phyloP scores from a whole-genome alignment of 2,113 vertebrate genomes.

The Gorsachius goisagi region DNA sequence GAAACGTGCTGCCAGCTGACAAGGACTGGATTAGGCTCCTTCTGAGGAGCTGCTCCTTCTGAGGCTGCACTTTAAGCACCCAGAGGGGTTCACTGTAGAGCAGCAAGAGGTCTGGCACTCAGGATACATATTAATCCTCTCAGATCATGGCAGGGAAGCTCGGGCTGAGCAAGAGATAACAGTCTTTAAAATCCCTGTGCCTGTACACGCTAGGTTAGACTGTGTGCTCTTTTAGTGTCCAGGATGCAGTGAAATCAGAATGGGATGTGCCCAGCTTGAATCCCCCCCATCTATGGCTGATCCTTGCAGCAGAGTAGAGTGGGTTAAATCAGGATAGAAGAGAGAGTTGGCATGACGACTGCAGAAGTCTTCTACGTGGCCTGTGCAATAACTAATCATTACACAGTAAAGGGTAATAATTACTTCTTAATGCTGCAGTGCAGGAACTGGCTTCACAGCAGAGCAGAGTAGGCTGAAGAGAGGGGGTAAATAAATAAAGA shows the following conservation, averaged over 20 bases:
- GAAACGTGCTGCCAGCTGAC: neutral
- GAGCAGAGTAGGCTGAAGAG: neutral
- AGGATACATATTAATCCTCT: neutral
- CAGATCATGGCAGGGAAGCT: neutral
- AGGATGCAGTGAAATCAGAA: neutral
- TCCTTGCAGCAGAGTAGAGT: neutral
- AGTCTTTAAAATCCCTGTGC: neutral
- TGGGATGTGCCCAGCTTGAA: too few relatives aligned
- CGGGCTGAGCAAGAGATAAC: neutral
- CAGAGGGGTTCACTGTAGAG: neutral
- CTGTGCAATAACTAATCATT: neutral
- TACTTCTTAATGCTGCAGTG: neutral
- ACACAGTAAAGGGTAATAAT: neutral
- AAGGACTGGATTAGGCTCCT: neutral
- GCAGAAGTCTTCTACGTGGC: neutral
- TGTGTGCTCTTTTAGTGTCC: fast-evolving
- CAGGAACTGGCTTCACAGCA: neutral
- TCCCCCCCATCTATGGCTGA: neutral
- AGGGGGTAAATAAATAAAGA: neutral
- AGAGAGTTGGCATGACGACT: neutral
- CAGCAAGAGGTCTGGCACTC: neutral
- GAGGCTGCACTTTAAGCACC: neutral
- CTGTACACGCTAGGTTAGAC: neutral
- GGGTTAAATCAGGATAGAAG: neutral
- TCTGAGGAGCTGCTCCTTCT: neutral